Percentiles rank a stretch among this genome's conserved stretches.
These are phyloP conservation scores for Rousettus leschenaultii DNA, from an alignment of 2,113 vertebrate genomes.

Conservation along the genomic window DNA sequence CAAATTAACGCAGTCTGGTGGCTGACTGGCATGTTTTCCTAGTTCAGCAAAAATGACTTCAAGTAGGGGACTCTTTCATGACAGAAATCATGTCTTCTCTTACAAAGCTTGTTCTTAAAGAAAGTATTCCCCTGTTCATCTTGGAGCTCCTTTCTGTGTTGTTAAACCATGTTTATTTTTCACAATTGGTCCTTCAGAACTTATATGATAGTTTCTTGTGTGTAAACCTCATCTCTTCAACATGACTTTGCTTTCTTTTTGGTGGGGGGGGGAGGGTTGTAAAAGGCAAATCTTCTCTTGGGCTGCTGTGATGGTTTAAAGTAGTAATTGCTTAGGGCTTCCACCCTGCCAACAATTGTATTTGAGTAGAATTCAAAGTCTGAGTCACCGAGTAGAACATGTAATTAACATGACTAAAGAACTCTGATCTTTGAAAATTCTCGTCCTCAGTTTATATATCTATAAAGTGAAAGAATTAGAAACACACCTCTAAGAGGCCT, in stretches of 20 bases:
- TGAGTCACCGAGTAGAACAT: slow-evolving; percentile 41
- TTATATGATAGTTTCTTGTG: not conserved
- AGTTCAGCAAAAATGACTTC: slow-evolving; percentile 11
- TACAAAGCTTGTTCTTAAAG: not conserved
- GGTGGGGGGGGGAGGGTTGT: too few relatives aligned
- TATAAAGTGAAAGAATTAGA: slow-evolving; percentile 4
- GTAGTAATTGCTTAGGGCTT: slow-evolving; percentile 25
- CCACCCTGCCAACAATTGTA: not conserved
- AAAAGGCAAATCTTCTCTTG: slow-evolving; percentile 4
- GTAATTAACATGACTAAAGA: slow-evolving; percentile 61
- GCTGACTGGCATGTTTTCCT: not conserved
- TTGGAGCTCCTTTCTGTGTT: not conserved
- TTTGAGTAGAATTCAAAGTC: slow-evolving; percentile 41
- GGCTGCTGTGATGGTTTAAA: not conserved
- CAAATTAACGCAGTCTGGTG: not conserved
- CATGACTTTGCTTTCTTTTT: not conserved
- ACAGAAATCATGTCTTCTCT: not conserved
- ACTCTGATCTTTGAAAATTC: slow-evolving; percentile 47
- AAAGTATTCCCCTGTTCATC: not conserved
- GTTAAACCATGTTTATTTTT: not conserved
- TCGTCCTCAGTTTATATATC: not conserved
- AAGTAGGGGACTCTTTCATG: not conserved
- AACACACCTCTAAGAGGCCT: not conserved
- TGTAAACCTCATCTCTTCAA: not conserved
- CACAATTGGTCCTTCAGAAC: not conserved